Conservation (phyloP, 2,888 invertebrate genomes). For the Acanthosepion esculentum region DNA sequence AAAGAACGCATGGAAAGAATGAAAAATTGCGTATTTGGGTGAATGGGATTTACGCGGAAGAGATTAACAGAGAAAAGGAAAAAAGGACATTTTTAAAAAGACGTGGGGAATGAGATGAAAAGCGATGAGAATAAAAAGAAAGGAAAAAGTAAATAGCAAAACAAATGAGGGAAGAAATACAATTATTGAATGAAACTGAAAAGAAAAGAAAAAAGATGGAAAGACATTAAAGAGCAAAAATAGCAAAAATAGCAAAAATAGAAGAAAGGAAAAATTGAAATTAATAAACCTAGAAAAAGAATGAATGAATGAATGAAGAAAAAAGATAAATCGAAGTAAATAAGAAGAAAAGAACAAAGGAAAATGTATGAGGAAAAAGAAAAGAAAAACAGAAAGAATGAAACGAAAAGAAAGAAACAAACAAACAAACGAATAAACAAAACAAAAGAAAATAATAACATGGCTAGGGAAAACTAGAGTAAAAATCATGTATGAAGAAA, state of each 20-base stretch:
- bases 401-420: neutral
- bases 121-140: neutral
- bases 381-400: too few species aligned
- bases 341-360: neutral
- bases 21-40: neutral
- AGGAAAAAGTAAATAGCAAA: neutral
- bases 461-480: too few species aligned
- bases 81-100: neutral
- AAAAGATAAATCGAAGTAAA: neutral
- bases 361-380: too few species aligned
- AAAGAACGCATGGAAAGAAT: neutral
- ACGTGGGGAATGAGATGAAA: neutral
- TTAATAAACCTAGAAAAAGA: neutral
- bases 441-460: neutral
- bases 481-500: neutral
- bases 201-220: neutral
- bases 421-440: neutral
- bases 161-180: neutral
- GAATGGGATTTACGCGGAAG: too few species aligned
- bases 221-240: neutral
- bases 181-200: neutral
- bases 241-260: neutral
- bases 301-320: neutral
- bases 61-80: neutral
- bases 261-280: neutral